These are phyloP conservation scores for Bungarus multicinctus DNA, from an alignment of 2,113 vertebrate species.

Conservation along the genomic window DNA sequence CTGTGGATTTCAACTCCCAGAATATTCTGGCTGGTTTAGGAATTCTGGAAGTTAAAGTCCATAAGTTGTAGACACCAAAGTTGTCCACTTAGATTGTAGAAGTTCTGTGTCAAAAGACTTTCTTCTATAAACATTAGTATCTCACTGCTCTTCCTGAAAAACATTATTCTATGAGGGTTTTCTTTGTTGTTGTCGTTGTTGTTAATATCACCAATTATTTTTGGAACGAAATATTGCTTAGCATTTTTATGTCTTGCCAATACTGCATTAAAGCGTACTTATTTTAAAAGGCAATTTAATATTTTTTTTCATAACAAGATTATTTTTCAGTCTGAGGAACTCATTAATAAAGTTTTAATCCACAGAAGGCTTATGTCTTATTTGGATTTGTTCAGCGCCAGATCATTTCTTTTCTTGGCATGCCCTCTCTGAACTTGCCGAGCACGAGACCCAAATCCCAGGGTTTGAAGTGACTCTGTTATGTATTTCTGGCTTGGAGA, in stretches of 20 bases:
- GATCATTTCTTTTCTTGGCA: constrained; percentile 60
- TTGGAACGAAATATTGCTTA: constrained; percentile 30
- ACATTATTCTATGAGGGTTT: neutral
- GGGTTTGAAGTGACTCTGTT: constrained; percentile 78
- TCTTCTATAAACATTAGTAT: neutral
- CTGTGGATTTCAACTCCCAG: neutral
- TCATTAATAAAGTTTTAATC: constrained; percentile 39
- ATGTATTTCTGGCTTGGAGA: constrained; percentile 76
- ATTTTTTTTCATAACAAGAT: constrained; percentile 35
- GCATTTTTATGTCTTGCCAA: constrained; percentile 32
- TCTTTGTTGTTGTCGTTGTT: neutral
- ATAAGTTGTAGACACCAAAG: neutral
- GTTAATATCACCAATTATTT: constrained; percentile 16
- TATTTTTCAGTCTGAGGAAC: constrained; percentile 27
- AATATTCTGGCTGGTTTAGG: neutral
- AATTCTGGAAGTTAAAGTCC: neutral
- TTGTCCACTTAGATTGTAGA: neutral
- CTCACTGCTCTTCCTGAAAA: constrained; percentile 12
- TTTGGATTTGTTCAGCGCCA: constrained; percentile 30
- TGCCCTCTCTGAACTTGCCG: constrained; percentile 73
- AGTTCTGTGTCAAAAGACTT: neutral
- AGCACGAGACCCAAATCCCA: constrained; percentile 76
- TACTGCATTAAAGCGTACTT: constrained; percentile 20
- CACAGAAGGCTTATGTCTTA: constrained; percentile 44
- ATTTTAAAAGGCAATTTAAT: constrained; percentile 43